phyloP scores from a whole-genome alignment of 1,140 invertebrate genomes.

The Drosophila azteca region DNA sequence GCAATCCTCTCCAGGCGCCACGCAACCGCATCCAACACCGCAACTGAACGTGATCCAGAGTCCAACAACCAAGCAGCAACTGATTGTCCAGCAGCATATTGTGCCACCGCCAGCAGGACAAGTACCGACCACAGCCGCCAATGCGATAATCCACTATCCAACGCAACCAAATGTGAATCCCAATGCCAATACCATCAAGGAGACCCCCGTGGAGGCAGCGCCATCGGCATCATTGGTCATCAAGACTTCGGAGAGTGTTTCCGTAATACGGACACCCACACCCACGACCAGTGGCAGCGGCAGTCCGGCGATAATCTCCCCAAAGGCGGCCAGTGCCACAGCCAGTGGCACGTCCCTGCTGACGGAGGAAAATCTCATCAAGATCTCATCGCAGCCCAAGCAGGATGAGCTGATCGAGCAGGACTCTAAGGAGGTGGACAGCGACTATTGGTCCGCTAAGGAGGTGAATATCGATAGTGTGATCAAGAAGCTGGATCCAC shows the following conservation, averaged over 20 bases:
- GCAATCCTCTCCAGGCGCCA: conserved; percentile 14
- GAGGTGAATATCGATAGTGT: conserved; percentile 90
- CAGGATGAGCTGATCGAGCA: conserved; percentile 73
- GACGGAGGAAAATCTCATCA: conserved; percentile 80
- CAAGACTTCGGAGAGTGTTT: conserved; percentile 70
- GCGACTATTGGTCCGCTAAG: conserved; percentile 90
- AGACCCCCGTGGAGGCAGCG: not conserved
- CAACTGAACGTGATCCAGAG: conserved; percentile 71
- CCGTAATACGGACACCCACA: conserved; percentile 73
- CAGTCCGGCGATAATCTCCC: conserved; percentile 42
- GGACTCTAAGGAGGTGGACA: conserved; percentile 87
- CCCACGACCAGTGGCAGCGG: conserved; percentile 47
- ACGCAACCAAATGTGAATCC: conserved; percentile 40
- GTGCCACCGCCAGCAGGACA: conserved; percentile 45
- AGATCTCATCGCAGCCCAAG: conserved; percentile 82
- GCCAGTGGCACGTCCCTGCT: conserved; percentile 46
- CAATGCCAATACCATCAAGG: not conserved
- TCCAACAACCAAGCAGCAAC: conserved; percentile 33
- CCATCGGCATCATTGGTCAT: not conserved
- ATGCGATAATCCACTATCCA: conserved; percentile 47
- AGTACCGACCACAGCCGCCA: conserved; percentile 1
- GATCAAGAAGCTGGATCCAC: conserved; percentile 89
- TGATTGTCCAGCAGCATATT: conserved; percentile 76
- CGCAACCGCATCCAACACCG: conserved; percentile 24
- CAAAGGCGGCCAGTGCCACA: conserved; percentile 22